phyloP scores from a whole-genome alignment of 2,113 vertebrate genomes.

The Brachypodius melanocephalos region DNA sequence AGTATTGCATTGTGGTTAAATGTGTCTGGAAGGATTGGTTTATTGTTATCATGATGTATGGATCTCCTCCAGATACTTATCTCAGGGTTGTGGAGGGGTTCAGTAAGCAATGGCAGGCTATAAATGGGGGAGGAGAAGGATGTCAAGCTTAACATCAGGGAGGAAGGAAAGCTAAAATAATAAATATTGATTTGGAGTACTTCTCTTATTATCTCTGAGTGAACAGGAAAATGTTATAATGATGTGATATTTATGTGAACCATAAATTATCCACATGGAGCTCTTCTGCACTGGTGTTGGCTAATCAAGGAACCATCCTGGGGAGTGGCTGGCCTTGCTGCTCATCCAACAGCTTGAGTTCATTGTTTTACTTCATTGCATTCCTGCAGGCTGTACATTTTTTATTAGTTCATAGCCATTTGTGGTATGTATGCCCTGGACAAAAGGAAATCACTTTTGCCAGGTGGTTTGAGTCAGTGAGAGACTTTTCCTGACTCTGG shows the following conservation, averaged over 20 bases:
- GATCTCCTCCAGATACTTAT: conserved; percentile 17
- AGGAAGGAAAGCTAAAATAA: conserved; percentile 54
- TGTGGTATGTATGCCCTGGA: background rate
- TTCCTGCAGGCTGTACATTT: background rate
- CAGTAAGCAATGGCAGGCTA: background rate
- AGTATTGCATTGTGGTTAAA: conserved; percentile 21
- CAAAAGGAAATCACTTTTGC: background rate
- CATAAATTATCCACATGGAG: conserved; percentile 16
- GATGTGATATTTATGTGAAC: conserved; percentile 28
- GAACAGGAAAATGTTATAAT: conserved; percentile 43
- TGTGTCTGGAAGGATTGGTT: conserved; percentile 3
- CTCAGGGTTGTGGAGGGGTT: background rate
- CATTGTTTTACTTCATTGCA: background rate
- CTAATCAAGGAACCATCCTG: background rate
- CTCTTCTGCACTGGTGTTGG: conserved; percentile 8
- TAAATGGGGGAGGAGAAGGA: conserved; percentile 51
- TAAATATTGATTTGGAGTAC: conserved; percentile 62
- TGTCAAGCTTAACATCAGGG: conserved; percentile 26
- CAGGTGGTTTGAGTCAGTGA: background rate
- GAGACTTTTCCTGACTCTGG: background rate
- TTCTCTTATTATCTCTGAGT: conserved; percentile 26
- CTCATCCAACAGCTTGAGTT: conserved; percentile 11
- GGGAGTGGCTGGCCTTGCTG: background rate
- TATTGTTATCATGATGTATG: conserved; percentile 36
- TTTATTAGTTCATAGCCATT: conserved; percentile 3